A percentile compares a stretch with the other conserved stretches of the same genome.
These are phyloP conservation scores for Rhea pennata DNA, from an alignment of 2,113 vertebrate species.

Conservation along the genomic window DNA sequence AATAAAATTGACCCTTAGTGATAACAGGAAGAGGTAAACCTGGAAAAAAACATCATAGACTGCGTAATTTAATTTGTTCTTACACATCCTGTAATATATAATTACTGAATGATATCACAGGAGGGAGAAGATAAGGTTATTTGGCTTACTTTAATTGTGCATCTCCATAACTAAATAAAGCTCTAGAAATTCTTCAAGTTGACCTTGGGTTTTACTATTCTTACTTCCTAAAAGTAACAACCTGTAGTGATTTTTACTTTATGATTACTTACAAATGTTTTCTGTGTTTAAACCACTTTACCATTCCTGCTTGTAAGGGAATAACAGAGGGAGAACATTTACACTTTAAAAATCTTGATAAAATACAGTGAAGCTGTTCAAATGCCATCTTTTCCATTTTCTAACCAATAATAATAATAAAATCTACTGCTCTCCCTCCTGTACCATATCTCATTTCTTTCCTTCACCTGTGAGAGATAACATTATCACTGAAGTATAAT, in stretches of 20 bases:
- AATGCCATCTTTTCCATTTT: slow-evolving; percentile 5
- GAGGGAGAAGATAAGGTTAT: neutral
- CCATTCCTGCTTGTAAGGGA: slow-evolving; percentile 3
- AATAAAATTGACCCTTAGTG: neutral
- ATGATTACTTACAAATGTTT: neutral
- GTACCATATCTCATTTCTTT: slow-evolving; percentile 18
- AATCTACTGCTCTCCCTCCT: slow-evolving; percentile 12
- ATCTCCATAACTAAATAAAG: neutral
- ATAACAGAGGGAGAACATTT: neutral
- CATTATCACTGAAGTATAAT: neutral
- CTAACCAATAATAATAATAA: slow-evolving; percentile 2
- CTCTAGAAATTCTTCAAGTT: neutral
- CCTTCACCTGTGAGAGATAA: neutral
- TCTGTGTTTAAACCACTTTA: slow-evolving; percentile 15
- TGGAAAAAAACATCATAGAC: neutral
- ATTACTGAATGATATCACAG: neutral
- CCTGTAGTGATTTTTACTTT: neutral
- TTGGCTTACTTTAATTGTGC: neutral
- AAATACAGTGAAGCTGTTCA: neutral
- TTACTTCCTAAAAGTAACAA: neutral
- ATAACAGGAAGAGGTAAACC: neutral
- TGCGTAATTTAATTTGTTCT: neutral
- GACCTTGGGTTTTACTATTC: neutral
- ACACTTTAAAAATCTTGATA: slow-evolving; percentile 10
- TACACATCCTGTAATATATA: neutral